These are phyloP conservation scores for Lepidochrysops patricia DNA, from an alignment of 2,888 invertebrate species.

Conservation along the genomic window DNA sequence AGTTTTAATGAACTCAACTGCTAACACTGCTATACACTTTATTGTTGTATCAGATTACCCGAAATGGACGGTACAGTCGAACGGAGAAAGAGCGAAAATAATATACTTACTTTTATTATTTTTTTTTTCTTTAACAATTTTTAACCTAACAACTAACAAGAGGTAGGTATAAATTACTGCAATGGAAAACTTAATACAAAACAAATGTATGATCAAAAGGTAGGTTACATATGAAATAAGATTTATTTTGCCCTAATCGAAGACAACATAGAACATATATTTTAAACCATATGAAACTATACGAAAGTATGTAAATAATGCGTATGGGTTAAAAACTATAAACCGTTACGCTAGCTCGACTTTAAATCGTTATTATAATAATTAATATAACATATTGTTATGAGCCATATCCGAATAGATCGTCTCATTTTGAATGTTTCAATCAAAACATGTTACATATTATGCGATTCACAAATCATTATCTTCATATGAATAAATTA, in stretches of 20 bases:
- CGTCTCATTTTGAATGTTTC: not conserved
- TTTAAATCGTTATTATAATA: not conserved
- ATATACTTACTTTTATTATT: too few species aligned
- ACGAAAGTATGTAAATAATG: not conserved
- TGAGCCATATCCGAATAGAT: not conserved
- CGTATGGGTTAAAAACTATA: not conserved
- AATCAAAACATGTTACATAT: not conserved
- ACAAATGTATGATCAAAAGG: too few species aligned
- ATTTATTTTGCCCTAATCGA: too few species aligned
- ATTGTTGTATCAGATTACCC: conserved; percentile 72
- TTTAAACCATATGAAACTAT: too few species aligned
- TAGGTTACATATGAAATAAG: too few species aligned
- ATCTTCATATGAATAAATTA: not conserved
- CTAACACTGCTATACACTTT: conserved; percentile 70
- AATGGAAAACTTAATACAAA: too few species aligned
- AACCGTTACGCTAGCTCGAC: not conserved
- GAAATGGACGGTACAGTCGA: conserved; percentile 61
- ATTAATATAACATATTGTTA: not conserved
- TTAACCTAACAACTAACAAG: too few species aligned
- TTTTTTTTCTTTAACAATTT: too few species aligned
- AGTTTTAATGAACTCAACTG: conserved; percentile 72
- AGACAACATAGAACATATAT: too few species aligned
- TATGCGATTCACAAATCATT: not conserved
- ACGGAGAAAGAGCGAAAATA: not conserved
- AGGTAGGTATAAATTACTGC: too few species aligned